Base-by-base conservation (phyloP, 2,888 invertebrate species). In the Nymphalis c-album region DNA sequence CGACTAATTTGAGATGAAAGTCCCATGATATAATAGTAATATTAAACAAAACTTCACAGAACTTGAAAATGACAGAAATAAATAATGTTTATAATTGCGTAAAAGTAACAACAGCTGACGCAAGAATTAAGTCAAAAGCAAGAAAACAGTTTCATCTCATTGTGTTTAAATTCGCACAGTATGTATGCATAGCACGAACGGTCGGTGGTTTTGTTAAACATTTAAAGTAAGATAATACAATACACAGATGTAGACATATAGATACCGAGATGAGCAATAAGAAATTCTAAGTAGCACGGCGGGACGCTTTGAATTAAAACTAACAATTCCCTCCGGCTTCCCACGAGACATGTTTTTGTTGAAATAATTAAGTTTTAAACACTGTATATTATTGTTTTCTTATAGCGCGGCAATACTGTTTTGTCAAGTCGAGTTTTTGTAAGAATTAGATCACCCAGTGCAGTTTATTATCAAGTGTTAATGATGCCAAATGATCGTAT, bases 101-200 rank as follows among this genome's bases (percentile, higher is more conserved):
- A 7, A 57, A 57, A 35, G 57, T 35, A 18, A 10, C 18, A 57
- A 40, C 57, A 40, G 35, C 13, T 53, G 46, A 53, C 68, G 35
- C 63, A 58, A 48, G 59, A 67, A 58, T 58, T 53, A 51, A 40
- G 53, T 47, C 50, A 59, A 66, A 64, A 61, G 50, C 67, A 67
- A 40, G 62, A 71, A 71, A 66, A 68, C 65, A 48, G 51, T 64
- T 67, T 55, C 59, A 64, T 74, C 71, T 68, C 62, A 72, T 72
- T 74, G 76, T 74, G 76, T 77, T 80, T 71, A 75, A 75, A 74
- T 66, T 74, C 57, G 74, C 74, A 80, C 78, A 80, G 78, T 74
- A 70, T 57, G 72, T 73, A 73, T 72, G 70, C 73, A 67, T 59
- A 47, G 66, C 71, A 68, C 70, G 71, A 62, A 64, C 31, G 50